Conservation (phyloP, 2,888 invertebrate genomes). For the Laothoe populi region DNA sequence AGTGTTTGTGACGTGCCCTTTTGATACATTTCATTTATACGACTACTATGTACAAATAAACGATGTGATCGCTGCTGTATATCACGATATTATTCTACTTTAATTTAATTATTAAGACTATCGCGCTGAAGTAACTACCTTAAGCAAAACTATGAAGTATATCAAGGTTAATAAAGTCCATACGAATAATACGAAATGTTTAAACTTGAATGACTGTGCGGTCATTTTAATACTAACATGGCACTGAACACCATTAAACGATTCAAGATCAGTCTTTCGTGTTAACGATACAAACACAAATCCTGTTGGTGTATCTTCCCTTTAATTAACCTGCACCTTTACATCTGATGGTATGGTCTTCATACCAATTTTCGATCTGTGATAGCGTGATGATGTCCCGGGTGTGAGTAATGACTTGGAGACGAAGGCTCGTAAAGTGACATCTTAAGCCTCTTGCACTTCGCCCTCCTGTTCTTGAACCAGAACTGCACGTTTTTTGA, state of each 20-base stretch:
- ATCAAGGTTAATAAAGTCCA: constrained; percentile 54
- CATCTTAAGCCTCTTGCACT: constrained; percentile 98
- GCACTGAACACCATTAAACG: constrained; percentile 78
- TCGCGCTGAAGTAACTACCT: constrained; percentile 43
- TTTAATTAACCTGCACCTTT: constrained; percentile 38
- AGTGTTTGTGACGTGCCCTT: constrained; percentile 55
- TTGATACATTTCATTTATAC: constrained; percentile 56
- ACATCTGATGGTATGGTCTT: constrained; percentile 42
- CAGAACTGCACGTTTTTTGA: constrained; percentile 99
- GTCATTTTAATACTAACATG: constrained; percentile 78
- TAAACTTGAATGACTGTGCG: constrained; percentile 50
- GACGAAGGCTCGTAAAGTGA: constrained; percentile 91
- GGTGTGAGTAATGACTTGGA: constrained; percentile 86
- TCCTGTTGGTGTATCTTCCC: constrained; percentile 1
- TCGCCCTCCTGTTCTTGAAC: constrained; percentile 99
- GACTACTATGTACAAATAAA: constrained; percentile 55
- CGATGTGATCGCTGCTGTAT: constrained; percentile 46
- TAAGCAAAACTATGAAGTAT: constrained; percentile 55
- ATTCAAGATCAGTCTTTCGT: constrained; percentile 78
- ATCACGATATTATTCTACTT: constrained; percentile 24
- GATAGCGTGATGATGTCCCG: constrained; percentile 81
- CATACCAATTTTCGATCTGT: constrained; percentile 80
- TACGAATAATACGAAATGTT: constrained; percentile 63
- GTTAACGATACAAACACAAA: constrained; percentile 40
- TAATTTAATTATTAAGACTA: constrained; percentile 15